A percentile compares a stretch with the other conserved stretches of the same genome.
phyloP scores from a whole-genome alignment of 2,113 vertebrate species.

The Oncorhynchus clarkii region DNA sequence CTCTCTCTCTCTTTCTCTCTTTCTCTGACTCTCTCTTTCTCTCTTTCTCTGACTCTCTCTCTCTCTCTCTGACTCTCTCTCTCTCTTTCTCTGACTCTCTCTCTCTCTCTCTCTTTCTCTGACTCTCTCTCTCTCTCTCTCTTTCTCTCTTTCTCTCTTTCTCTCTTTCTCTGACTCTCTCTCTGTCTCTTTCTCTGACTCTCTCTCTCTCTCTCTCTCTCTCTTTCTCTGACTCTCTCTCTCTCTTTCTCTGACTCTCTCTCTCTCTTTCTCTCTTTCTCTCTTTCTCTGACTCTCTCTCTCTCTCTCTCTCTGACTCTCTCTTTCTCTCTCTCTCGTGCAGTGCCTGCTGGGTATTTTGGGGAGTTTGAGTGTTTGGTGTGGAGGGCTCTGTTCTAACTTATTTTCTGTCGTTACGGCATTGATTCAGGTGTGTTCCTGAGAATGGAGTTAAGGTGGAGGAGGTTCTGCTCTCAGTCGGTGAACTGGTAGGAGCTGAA shows the following conservation, averaged over 20 bases:
- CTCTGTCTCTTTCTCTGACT: too few species aligned
- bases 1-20: background rate
- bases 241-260: conserved; percentile 14
- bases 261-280: conserved; percentile 13
- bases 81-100: conserved; percentile 3
- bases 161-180: too few species aligned
- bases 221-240: too few species aligned
- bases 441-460: too few species aligned
- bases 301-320: background rate
- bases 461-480: too few species aligned
- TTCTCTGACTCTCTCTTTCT: too few species aligned
- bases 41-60: conserved; percentile 10
- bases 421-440: too few species aligned
- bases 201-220: background rate
- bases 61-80: background rate
- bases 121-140: background rate
- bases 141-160: conserved; percentile 12
- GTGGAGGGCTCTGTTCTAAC: too few species aligned
- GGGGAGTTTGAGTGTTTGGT: too few species aligned
- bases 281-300: background rate
- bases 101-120: background rate
- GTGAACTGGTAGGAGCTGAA: too few species aligned
- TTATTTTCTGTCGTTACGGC: too few species aligned
- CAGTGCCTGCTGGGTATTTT: too few species aligned
- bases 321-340: conserved; percentile 21